phyloP scores from a whole-genome alignment of 2,888 invertebrate species.

The Trypoxylon attenuatum region DNA sequence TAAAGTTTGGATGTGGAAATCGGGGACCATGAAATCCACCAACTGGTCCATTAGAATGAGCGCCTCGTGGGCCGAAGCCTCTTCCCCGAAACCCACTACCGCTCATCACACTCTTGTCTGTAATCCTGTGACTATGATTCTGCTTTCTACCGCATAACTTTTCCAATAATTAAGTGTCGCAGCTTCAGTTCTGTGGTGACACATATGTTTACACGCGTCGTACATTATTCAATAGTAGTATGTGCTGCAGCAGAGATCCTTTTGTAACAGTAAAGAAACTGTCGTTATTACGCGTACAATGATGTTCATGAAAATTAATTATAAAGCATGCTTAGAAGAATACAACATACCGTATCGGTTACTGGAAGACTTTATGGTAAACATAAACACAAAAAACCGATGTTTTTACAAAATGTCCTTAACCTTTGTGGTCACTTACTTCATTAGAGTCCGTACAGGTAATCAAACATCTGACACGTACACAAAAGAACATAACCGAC shows the following conservation, averaged over 20 bases:
- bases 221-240: conserved; percentile 12
- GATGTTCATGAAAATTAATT: background rate
- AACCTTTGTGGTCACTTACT: background rate
- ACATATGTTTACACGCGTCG: conserved; percentile 15
- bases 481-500: too few relatives aligned
- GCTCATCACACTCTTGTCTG: conserved; percentile 58
- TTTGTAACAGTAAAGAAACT: background rate
- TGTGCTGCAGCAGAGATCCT: background rate
- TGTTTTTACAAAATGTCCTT: background rate
- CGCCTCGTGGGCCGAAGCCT: conserved; percentile 60
- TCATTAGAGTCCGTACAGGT: too few relatives aligned
- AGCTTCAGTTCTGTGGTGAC: conserved; percentile 5
- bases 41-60: conserved; percentile 44
- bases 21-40: conserved; percentile 33
- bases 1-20: conserved; percentile 43
- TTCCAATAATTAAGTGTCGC: conserved; percentile 11
- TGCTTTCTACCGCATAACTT: conserved; percentile 12
- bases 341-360: too few relatives aligned
- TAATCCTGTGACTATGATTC: conserved; percentile 20
- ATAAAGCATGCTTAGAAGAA: background rate
- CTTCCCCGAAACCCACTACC: conserved; percentile 63
- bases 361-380: background rate
- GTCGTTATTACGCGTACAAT: background rate
- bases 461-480: too few relatives aligned
- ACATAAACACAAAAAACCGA: background rate